Base-by-base conservation (phyloP, 2,888 invertebrate species). In the Andrena dorsata region DNA sequence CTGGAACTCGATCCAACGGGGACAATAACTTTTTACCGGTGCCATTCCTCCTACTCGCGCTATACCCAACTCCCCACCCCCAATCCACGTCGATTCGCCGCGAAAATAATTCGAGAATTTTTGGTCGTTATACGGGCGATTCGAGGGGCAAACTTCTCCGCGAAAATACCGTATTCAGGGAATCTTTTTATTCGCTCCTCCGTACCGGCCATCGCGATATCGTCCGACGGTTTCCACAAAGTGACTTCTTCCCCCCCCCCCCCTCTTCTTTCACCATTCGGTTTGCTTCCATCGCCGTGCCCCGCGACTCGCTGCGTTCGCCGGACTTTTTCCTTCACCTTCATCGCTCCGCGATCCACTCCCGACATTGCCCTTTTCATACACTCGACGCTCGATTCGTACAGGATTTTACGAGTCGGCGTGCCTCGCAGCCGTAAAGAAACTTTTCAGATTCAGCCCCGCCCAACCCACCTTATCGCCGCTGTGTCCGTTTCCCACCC, bases 321-420 rank as follows among this genome's bases (percentile, higher is more conserved):
- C 30, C 1, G 35, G 16, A 30, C 56, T 63, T n/a, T 10, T 28
- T 60, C 60, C 51, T 53, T 70, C 20, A 30, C 79, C 73, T 77
- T 68, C 78, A 30, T 74, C 75, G 69, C 64, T 16, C n/a, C 73
- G 69, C 73, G 72, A 61, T 66, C 69, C 65, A 64, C 73, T 74
- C 47, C 75, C 78, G 78, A 51, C 77, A 63, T 75, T 76, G 71
- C 69, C 78, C 76, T 80, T 83, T 76, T 78, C 79, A 64, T 72
- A 70, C 76, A 69, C 68, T 65, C 77, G 83, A 51, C 74, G 65
- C 70, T 86, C 61, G 86, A 88, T 88, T 86, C 81, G 76, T 75
- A 30, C 65, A 71, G 79, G 68, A 85, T 83, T 88, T 87, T 83
- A 84, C 86, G 88, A 87, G 83, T 75, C 76, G 76, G 69, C 80